Base-by-base conservation (phyloP, 1,140 invertebrate genomes). In the Radopholus similis region DNA sequence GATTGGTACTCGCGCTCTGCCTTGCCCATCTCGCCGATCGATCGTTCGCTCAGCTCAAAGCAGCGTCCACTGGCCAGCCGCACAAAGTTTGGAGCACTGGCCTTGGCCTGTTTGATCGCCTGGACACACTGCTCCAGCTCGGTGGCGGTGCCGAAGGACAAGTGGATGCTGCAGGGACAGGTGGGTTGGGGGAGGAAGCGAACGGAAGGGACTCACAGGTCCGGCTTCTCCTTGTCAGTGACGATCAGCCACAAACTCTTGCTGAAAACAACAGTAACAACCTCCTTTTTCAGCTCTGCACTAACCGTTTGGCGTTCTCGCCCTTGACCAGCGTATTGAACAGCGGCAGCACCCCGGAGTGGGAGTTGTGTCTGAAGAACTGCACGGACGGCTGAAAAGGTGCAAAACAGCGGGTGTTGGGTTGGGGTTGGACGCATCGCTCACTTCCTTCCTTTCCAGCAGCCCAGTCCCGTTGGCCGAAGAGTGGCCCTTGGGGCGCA, bases 81-180 rank as follows among this genome's bases (percentile, higher is more conserved):
- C 21, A 62, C 71, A 55, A 51, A 72, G 28, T 73, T 76, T 0
- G 72, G 72, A 0, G 72, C 72, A 6, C 35, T 26, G 11, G 53
- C 34, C 21, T 74, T 63, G 4, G 71, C 72, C 37, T 21, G 35
- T 57, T 74, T 72, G 4, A 74, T 47, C 9, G 74, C 57, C 18
- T 56, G 38, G 26, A 73, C 42, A 57, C 74, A 74, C 35, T 74
- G 60, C 6, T 64, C 23, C 28, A 74, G 35, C 21, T 74, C 73
- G 26, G 42, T n/a, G 37, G 57, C 58, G 5, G 38, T 65, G 21
- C 30, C 18, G 30, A 74, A 74, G 23, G 28, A 21, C 15, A 74
- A 53, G 26, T 64, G 58, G 38, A 56, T 58, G 23, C 63, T 65
- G 8, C 34, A 59, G 26, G 18, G 0, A 54, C 18, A 58, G 21